These are phyloP conservation scores for Cephus rjabovi DNA, from an alignment of 2,888 invertebrate species.

Conservation along the genomic window DNA sequence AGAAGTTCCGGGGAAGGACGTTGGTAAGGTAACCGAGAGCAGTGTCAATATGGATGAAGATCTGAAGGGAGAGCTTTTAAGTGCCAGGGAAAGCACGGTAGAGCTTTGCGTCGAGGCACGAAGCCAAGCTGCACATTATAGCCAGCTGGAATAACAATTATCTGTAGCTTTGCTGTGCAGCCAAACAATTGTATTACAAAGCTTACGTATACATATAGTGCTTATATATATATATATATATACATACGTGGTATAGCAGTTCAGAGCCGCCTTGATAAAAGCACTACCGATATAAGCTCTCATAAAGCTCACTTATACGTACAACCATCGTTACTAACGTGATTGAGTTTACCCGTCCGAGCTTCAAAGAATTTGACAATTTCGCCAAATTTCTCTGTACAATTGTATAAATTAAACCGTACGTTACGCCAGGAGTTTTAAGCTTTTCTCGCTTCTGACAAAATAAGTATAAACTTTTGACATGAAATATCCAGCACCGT, in stretches of 20 bases:
- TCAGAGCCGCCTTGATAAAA: no score
- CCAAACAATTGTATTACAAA: neutral
- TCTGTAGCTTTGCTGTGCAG: neutral
- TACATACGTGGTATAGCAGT: no score
- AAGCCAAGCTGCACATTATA: neutral
- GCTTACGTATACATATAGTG: neutral
- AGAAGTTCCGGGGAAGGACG: neutral
- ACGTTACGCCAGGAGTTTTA: no score
- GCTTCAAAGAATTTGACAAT: neutral
- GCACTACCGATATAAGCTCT: no score
- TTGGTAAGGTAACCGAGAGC: neutral
- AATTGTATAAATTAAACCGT: neutral
- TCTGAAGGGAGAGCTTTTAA: neutral
- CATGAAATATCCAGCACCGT: neutral
- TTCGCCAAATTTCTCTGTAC: neutral
- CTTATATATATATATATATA: no score
- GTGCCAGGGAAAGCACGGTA: neutral
- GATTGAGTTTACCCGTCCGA: no score
- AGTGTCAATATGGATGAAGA: neutral
- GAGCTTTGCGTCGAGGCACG: neutral
- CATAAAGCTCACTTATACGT: no score
- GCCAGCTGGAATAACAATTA: neutral
- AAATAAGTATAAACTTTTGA: neutral
- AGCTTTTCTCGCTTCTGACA: neutral
- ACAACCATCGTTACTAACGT: no score